Evolutionary conservation across 2,113 vertebrate genomes (phyloP), one percentile per base, ranked within the genome.

Genomic region (Lepisosteus osseus): DNA sequence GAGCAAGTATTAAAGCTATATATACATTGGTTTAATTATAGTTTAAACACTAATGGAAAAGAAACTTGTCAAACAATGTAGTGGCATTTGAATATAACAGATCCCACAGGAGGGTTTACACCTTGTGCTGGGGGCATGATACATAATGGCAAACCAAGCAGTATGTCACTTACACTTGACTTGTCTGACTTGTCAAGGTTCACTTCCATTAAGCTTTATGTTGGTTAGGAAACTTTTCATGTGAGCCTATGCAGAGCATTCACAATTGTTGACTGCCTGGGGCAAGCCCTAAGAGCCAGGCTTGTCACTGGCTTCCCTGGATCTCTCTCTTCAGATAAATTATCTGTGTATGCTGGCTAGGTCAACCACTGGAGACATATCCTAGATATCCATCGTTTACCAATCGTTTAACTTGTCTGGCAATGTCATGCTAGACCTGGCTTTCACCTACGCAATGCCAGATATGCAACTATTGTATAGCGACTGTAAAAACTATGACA

Each of bases 121-220:
- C 79, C 86, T 91, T 86, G 79, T 80, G 72, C 56, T 72, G 70
- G 81, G 80, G 40, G 72, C 71, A 74, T 68, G 74, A 83, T 77
- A 79, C 72, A 7, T 71, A 77, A 73, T 73, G 85, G 76, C 84
- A 85, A 79, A 75, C 82, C 85, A 86, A 77, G 87, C 82, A 81
- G 86, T 76, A 87, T 89, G 91, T 92, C 90, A 86, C 87, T 87
- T 89, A 86, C 85, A 88, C 78, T 89, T 44, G 69, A 87, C 76
- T 91, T 90, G 89, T 83, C 73, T 15, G 84, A 81, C 83, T 87
- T 65, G 61, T 92, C 88, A 91, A 88, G 89, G 87, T 88, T 93
- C 84, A 83, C 87, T 91, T 92, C 89, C 89, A 93, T 94, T 93
- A 92, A 92, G 88, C 85, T 86, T 89, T 83, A 74, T 93, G 91